Percentiles rank a stretch among this genome's conserved stretches.
These are phyloP conservation scores for Parapristionchus giblindavisi DNA, from an alignment of 2,888 invertebrate species.

Conservation along the genomic window DNA sequence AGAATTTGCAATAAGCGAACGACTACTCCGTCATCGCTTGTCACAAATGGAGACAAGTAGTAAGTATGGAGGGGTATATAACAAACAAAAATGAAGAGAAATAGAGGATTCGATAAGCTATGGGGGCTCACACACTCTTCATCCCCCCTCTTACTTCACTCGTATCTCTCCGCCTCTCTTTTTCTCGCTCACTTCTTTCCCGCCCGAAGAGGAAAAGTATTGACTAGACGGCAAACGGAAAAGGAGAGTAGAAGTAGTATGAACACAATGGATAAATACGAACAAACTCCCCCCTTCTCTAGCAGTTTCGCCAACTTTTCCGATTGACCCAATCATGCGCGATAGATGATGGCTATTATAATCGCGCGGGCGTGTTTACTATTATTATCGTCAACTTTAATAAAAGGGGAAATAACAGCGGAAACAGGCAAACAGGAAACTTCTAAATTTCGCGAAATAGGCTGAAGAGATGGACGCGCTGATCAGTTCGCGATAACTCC, in stretches of 20 bases:
- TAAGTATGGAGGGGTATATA: constrained; percentile 21
- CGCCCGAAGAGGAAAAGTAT: constrained; percentile 23
- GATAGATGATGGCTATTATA: no score
- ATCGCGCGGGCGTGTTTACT: no score
- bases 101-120: constrained; percentile 26
- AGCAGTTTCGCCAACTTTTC: constrained; percentile 12
- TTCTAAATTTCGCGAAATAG: no score
- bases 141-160: constrained; percentile 41
- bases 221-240: constrained; percentile 22
- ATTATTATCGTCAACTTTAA: no score
- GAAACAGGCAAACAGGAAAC: no score
- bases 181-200: constrained; percentile 10
- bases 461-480: no score
- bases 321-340: no score
- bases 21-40: no score
- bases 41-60: no score
- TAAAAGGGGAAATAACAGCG: no score
- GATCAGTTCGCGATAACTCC: no score
- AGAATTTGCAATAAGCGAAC: no score
- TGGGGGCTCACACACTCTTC: constrained; percentile 31
- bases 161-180: constrained; percentile 31
- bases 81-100: constrained; percentile 30
- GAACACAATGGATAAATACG: not conserved
- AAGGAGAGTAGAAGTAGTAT: not conserved
- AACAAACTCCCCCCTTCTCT: constrained; percentile 17